Evolutionary conservation across 1,140 invertebrate genomes (phyloP).

Genomic region (Ceratina australensis): DNA sequence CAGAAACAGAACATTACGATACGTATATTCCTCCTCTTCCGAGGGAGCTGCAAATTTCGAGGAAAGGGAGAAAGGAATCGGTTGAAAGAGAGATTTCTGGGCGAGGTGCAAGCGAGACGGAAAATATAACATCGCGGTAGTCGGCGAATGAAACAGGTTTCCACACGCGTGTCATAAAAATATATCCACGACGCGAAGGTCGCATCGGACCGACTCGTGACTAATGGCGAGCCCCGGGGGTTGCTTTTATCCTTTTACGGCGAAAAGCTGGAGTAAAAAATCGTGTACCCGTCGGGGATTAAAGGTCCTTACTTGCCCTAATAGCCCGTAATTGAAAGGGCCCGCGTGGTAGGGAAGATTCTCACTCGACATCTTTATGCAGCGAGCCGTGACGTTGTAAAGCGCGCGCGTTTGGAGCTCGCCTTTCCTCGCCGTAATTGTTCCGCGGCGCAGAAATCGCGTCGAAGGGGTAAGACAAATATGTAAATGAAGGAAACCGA

Average conservation of each 20-base stretch:
- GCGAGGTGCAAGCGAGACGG: neutral
- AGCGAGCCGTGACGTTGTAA: slow-evolving; percentile 39
- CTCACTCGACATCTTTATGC: slow-evolving; percentile 65
- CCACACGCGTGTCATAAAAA: slow-evolving; percentile 65
- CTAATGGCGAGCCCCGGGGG: slow-evolving; percentile 62
- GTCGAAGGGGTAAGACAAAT: slow-evolving; percentile 1
- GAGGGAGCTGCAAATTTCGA: neutral
- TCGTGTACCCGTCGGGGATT: slow-evolving; percentile 63
- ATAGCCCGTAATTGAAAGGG: slow-evolving; percentile 71
- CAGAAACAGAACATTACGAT: neutral
- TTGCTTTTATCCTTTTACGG: slow-evolving; percentile 63
- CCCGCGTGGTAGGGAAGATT: slow-evolving; percentile 43
- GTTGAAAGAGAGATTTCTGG: neutral
- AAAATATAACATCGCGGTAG: slow-evolving; percentile 30
- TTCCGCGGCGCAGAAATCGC: neutral
- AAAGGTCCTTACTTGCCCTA: slow-evolving; percentile 64
- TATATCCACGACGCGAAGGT: slow-evolving; percentile 40
- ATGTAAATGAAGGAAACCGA: slow-evolving; percentile 32
- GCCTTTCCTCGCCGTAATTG: neutral
- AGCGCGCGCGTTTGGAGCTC: neutral
- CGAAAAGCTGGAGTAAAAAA: slow-evolving; percentile 66
- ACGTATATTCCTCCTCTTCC: neutral
- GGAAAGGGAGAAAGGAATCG: neutral
- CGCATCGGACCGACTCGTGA: slow-evolving; percentile 53
- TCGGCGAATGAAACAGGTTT: slow-evolving; percentile 67